Evolutionary conservation across 2,797 vertebrate genomes (phyloP), one percentile per base, ranked within the genome.

Genomic region (Sebastes matsubarae): DNA sequence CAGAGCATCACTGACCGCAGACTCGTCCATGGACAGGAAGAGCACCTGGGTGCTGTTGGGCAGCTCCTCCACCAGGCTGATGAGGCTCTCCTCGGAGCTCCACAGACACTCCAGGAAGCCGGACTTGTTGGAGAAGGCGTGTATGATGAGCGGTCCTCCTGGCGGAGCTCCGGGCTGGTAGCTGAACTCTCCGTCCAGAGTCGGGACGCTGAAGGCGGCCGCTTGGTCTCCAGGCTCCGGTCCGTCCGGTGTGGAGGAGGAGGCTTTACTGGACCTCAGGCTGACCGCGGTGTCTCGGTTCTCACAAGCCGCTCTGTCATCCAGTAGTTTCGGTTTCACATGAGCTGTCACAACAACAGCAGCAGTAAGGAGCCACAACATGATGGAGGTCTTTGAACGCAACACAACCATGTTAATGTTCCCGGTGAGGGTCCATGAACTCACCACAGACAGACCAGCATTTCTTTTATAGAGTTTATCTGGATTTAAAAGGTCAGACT

Each of bases 41-140:
- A 97, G 91, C 1, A 96, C 50, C 7, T 93, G 91, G 0, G 94
- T 73, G 22, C 65, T 87, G 25, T 68, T 32, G 11, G 96, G 95
- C 22, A 97, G 89, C 1, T 82, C 87, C 27, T 87, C 50, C 0
- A 95, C 81, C 70, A 97, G 90, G 27, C 91, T 92, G 14, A n/a
- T 61, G 72, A 96, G 83, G 1, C 96, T 96, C 29, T 90, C 55
- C 50, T 88, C 84, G 1, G 93, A 93, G 81, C 87, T 93, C 96
- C 96, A 97, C 82, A 97, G 20, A 24, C 94, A 89, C 90, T 96
- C 96, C 77, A 96, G 78, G 16, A 96, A 96, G 0, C 85, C 96
- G 0, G 96, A 96, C 69, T 94, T 95, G 80, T 95, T 96, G 63
- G 95, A 96, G 91, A 96, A 97, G 22, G 95, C 94, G 84, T 97